Conservation (phyloP, 2,888 invertebrate species). For the Tortrix viridana region DNA sequence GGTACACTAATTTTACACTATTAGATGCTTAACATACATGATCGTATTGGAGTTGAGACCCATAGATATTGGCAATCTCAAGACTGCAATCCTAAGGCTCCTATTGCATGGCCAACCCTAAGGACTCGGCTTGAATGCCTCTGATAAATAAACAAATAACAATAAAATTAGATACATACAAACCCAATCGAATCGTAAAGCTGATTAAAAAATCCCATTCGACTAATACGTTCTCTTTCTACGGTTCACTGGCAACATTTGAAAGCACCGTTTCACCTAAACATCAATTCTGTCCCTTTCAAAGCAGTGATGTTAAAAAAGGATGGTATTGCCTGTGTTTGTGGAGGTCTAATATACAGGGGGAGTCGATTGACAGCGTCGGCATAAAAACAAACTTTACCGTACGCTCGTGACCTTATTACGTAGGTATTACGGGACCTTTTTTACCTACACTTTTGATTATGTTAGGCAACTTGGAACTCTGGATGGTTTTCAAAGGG, state of each 20-base stretch:
- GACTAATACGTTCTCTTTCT: conserved; percentile 29
- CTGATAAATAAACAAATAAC: neutral
- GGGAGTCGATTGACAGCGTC: conserved; percentile 28
- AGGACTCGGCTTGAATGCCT: too few relatives aligned
- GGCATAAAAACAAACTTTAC: conserved; percentile 37
- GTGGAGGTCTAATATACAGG: neutral
- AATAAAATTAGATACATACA: conserved; percentile 1
- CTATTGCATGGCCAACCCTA: too few relatives aligned
- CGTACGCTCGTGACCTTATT: conserved; percentile 36
- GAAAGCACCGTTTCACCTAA: too few relatives aligned
- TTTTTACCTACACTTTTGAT: conserved; percentile 32
- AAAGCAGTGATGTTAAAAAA: neutral
- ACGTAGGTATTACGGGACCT: conserved; percentile 28
- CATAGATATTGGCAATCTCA: too few relatives aligned
- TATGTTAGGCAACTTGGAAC: conserved; percentile 16
- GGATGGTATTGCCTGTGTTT: conserved; percentile 6
- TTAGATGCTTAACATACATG: too few relatives aligned
- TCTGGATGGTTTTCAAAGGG: conserved; percentile 14
- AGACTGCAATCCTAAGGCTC: too few relatives aligned
- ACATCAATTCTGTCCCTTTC: conserved; percentile 6
- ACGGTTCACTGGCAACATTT: neutral
- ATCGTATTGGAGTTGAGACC: too few relatives aligned
- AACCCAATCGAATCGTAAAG: conserved; percentile 13
- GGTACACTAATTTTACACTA: too few relatives aligned
- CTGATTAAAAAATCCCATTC: conserved; percentile 29